Base-by-base conservation (phyloP, 2,113 vertebrate species). In the Chloroceryle aenea region DNA sequence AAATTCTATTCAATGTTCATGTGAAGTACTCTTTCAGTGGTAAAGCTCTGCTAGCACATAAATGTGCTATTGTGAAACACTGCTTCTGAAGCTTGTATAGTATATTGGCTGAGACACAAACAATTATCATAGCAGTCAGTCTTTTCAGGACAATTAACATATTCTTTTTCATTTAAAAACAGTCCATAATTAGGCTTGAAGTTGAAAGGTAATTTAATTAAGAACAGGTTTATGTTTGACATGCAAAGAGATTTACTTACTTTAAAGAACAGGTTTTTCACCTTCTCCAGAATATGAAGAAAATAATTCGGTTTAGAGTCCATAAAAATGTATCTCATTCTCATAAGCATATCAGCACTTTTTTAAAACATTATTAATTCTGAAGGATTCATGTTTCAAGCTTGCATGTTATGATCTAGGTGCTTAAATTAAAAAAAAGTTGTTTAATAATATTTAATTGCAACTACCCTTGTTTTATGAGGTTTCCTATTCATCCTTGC, bases 31-130 rank as follows among this genome's bases (percentile, higher is more conserved):
- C 29, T 84, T 87, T 93, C 76, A 73, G 53, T 34, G 63, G 47
- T 78, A 61, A 53, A 94, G 17, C 43, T 84, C 19, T 87, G n/a
- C 14, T 75, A 67, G 43, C 62, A 81, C 42, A 56, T 50, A 45
- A 77, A 74, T 25, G 15, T 56, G 29, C 21, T 75, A 2, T 42
- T 52, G 36, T 47, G 50, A 91, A 93, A 42, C 30, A 58, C 12
- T 27, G 5, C 18, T 87, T 88, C 71, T 55, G 29, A 56, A 79
- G 23, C 8, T 87, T 53, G 12, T 27, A 7, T 38, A 45, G 68
- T 11, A 12, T 18, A 27, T 0, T 0, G 1, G 22, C 19, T 80
- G 87, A 74, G 63, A 53, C 1, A 45, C 2, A 1, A 34, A 27
- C 50, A 19, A 14, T 67, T 48, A 14, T 63, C 43, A 40, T 56